Evolutionary conservation across 2,113 vertebrate genomes (phyloP).

Genomic region (Nannobrachium achirus): DNA sequence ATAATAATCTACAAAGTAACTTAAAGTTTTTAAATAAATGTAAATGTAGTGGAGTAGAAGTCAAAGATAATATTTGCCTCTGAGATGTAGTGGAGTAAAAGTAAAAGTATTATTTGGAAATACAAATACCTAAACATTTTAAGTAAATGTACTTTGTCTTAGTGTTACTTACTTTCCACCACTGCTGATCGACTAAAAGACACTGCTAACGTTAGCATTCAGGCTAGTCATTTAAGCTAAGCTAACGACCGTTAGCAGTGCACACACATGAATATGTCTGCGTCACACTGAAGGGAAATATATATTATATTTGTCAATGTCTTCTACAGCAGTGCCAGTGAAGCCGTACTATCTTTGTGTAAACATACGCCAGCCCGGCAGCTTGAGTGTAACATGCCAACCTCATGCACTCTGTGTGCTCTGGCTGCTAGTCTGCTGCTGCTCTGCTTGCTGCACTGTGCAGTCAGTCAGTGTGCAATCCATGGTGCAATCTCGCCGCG

Average conservation of each 20-base stretch:
- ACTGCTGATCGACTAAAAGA: conserved; percentile 3
- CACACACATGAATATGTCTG: neutral
- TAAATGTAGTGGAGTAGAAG: no score
- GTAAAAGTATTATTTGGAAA: no score
- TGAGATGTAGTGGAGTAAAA: no score
- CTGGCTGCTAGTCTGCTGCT: conserved; percentile 51
- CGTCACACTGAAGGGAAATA: neutral
- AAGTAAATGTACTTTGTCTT: neutral
- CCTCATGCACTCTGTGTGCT: conserved; percentile 64
- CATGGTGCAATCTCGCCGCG: conserved; percentile 74
- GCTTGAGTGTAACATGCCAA: conserved; percentile 26
- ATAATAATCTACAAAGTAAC: no score
- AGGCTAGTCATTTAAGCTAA: conserved; percentile 50
- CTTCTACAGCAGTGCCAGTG: neutral
- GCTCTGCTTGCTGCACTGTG: no score
- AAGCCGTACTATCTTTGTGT: neutral
- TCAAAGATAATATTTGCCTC: no score
- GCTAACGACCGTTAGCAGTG: conserved; percentile 20
- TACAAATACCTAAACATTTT: no score
- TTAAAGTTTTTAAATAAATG: no score
- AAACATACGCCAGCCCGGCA: neutral
- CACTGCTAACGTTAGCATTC: conserved; percentile 60
- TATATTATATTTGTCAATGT: neutral
- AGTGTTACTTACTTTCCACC: no score
- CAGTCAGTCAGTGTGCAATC: no score